Evolutionary conservation across 2,888 invertebrate species (phyloP), one percentile per base, ranked within the genome.

Genomic region (Drosophila recens): DNA sequence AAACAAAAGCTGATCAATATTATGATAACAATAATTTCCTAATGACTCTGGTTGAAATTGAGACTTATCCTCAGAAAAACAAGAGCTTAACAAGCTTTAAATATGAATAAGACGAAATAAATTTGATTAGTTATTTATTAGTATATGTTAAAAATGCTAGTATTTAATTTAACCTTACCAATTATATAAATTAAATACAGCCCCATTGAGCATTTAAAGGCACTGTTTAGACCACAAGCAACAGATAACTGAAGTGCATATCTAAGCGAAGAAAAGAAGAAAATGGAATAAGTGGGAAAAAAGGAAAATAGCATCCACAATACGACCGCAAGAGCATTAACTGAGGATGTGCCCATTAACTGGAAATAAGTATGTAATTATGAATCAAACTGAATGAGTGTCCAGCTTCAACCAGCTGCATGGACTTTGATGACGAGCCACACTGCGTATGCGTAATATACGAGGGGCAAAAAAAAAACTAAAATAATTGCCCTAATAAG

Each of bases 311-410:
- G 20, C 58, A 63, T 17, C 46, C 53, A 48, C 59, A 46, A 52
- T 42, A 61, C 61, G 66, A 72, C 81, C 78, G 43, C 78, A 79
- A 66, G 61, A 49, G 63, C 80, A 76, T 80, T 78, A 76, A 67
- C 81, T 68, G 51, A 58, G 45, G 49, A 68, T 78, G 66, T 68
- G 43, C 36, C 78, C 68, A 78, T 77, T 69, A 79, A 80, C 69
- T 46, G 56, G 67, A 58, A 68, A 80, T 77, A 80, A 72, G 68
- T 79, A 48, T 80, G 66, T 75, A 79, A 76, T 76, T 76, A 76
- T 75, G 80, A 76, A 66, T 70, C 80, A 76, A 76, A 66, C 58
- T 49, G 53, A 56, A 63, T 36, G 43, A 61, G 40, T 42, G 42
- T 51, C 15, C 57, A 42, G 10, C 23, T n/a, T 10, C 48, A 30